Conservation (phyloP, 2,113 vertebrate species). For the Odontophorus gujanensis region DNA sequence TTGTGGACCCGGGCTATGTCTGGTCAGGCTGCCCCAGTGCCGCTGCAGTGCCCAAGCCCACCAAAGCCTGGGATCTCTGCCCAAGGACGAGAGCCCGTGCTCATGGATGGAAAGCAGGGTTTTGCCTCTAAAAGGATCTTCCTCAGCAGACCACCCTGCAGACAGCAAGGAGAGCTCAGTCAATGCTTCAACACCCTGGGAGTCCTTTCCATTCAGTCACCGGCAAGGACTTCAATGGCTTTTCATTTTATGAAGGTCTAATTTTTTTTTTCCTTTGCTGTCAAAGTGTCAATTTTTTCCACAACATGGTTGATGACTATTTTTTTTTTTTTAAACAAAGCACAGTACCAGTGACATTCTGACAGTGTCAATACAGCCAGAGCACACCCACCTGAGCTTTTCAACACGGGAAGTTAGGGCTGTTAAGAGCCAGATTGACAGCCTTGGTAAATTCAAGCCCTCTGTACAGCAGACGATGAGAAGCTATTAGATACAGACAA, state of each 20-base stretch:
- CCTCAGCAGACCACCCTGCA: accelerated
- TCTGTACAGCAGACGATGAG: not conserved
- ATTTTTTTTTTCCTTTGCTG: conserved; percentile 33
- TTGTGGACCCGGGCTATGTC: not conserved
- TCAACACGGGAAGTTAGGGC: not conserved
- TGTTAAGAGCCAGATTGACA: conserved; percentile 59
- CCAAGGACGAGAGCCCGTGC: not conserved
- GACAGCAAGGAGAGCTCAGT: not conserved
- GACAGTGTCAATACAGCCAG: conserved; percentile 42
- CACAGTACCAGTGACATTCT: conserved; percentile 32
- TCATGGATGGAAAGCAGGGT: not conserved
- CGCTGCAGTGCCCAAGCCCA: not conserved
- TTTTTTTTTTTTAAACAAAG: conserved; percentile 32
- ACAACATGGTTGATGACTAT: conserved; percentile 4
- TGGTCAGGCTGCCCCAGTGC: not conserved
- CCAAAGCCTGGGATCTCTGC: not conserved
- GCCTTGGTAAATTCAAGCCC: conserved; percentile 5
- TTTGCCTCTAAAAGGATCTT: not conserved
- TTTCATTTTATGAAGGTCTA: not conserved
- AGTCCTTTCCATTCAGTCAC: not conserved
- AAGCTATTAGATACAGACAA: conserved; percentile 56
- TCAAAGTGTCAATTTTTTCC: conserved; percentile 34
- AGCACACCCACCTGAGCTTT: conserved; percentile 53
- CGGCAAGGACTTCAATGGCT: not conserved
- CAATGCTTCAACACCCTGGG: not conserved